These are phyloP conservation scores for Megaceryle maxima DNA, from an alignment of 2,113 vertebrate species.

Conservation along the genomic window DNA sequence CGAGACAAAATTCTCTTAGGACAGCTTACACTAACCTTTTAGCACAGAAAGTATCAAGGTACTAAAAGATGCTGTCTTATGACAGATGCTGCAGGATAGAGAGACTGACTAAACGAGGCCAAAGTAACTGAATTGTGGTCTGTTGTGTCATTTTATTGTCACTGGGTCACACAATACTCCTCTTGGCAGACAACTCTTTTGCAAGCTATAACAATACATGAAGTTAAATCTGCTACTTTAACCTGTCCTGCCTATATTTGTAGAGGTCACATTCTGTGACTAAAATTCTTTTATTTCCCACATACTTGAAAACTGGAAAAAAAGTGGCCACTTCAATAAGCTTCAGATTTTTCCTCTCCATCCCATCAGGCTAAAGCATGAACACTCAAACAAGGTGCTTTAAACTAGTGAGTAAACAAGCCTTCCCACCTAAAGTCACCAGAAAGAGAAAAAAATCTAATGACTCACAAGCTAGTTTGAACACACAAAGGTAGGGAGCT, in stretches of 20 bases:
- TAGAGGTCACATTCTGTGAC: not conserved
- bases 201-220: not conserved
- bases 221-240: not conserved
- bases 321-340: not conserved
- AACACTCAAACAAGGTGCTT: not conserved
- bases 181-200: not conserved
- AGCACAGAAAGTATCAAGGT: slow-evolving; percentile 17
- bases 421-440: not conserved
- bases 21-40: slow-evolving; percentile 20
- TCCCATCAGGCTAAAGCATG: not conserved
- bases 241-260: not conserved
- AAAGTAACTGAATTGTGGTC: not conserved
- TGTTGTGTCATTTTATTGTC: not conserved
- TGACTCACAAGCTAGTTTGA: not conserved
- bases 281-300: not conserved
- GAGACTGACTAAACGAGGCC: not conserved
- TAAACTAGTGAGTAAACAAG: not conserved
- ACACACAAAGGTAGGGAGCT: not conserved
- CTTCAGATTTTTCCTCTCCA: not conserved
- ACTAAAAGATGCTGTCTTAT: not conserved
- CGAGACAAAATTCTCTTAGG: slow-evolving; percentile 49
- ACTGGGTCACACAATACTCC: not conserved
- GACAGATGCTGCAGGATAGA: not conserved
- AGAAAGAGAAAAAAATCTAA: not conserved
- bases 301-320: not conserved